Conservation (phyloP, 2,113 vertebrate genomes). For the Lophotis ruficrista region DNA sequence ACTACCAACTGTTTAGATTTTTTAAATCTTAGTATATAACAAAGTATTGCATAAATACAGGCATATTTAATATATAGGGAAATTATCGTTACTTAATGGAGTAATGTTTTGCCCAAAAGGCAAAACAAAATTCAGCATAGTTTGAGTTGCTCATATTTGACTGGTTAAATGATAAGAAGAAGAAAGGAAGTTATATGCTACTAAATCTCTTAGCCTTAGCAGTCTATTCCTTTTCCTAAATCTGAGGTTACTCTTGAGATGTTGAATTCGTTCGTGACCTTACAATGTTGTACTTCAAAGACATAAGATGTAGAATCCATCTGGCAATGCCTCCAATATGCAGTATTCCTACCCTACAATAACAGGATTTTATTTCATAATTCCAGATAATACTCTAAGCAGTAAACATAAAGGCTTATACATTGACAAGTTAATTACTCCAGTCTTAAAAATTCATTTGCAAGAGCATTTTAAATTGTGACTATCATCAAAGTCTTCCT, state of each 20-base stretch:
- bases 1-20: not conserved
- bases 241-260: not conserved
- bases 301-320: not conserved
- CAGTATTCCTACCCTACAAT: not conserved
- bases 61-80: not conserved
- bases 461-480: conserved; percentile 56
- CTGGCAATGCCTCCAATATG: not conserved
- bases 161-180: not conserved
- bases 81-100: not conserved
- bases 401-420: conserved; percentile 22
- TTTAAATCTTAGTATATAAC: not conserved
- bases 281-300: not conserved
- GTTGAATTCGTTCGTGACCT: not conserved
- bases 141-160: not conserved
- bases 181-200: not conserved
- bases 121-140: not conserved
- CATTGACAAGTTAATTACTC: conserved; percentile 71
- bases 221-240: not conserved
- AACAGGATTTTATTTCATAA: conserved; percentile 39
- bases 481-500: conserved; percentile 61
- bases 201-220: not conserved
- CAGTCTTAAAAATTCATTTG: conserved; percentile 59
- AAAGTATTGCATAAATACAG: not conserved
- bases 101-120: not conserved
- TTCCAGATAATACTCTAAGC: conserved; percentile 25